A percentile compares a stretch with the other conserved stretches of the same genome.
Evolutionary conservation across 2,888 invertebrate genomes (phyloP).

Genomic region (Stegophylla sp.): DNA sequence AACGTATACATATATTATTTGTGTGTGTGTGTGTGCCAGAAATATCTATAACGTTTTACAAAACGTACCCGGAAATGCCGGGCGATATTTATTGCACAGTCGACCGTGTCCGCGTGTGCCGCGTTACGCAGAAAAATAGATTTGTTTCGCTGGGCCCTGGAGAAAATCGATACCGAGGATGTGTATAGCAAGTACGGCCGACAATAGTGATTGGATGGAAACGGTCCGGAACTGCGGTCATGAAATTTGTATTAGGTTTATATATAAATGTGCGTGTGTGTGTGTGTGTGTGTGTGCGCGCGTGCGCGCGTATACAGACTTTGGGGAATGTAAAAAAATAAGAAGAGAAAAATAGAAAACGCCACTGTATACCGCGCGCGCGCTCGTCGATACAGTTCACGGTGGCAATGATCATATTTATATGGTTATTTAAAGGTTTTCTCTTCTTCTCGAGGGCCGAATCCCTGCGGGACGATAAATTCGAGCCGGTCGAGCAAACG

Average conservation of each 20-base stretch:
- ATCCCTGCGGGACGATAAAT: conserved; percentile 52
- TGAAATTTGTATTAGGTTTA: conserved; percentile 54
- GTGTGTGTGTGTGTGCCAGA: no score
- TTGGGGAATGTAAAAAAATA: conserved; percentile 4
- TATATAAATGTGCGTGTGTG: no score
- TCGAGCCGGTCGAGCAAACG: conserved; percentile 46
- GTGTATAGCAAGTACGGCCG: neutral
- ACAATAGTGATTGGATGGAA: conserved; percentile 58
- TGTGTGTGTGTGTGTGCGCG: no score
- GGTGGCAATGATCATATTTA: conserved; percentile 58
- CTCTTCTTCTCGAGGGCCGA: conserved; percentile 41
- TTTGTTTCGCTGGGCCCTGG: neutral
- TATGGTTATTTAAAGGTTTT: conserved; percentile 59
- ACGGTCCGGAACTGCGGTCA: conserved; percentile 42
- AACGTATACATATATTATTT: no score
- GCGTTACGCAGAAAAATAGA: conserved; percentile 19
- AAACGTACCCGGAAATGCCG: no score
- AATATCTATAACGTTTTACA: no score
- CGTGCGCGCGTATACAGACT: neutral
- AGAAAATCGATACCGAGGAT: conserved; percentile 27
- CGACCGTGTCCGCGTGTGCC: no score
- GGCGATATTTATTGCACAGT: no score
- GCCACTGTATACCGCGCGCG: no score
- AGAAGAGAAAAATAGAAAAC: conserved; percentile 43
- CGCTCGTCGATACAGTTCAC: conserved; percentile 19